phyloP scores from a whole-genome alignment of 37 sponge, comb jelly and placozoan species.

The Ephydatia muelleri region DNA sequence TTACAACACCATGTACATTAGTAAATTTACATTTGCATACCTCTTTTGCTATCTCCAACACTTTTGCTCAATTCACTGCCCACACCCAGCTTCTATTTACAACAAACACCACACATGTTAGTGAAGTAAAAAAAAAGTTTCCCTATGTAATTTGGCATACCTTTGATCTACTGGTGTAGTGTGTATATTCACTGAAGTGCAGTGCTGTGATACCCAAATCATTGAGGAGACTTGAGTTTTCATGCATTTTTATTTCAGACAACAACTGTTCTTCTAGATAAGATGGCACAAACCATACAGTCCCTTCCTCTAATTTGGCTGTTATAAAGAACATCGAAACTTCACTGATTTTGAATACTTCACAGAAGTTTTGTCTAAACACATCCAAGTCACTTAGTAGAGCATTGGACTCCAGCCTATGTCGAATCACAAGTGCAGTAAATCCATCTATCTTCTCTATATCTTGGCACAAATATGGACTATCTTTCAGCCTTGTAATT shows the following conservation, averaged over 20 bases:
- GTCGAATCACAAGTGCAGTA: not conserved
- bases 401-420: not conserved
- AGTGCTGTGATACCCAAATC: not conserved
- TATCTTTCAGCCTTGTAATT: not conserved
- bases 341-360: not conserved
- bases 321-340: not conserved
- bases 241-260: not conserved
- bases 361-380: not conserved
- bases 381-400: not conserved
- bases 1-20: too few species aligned
- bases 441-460: not conserved
- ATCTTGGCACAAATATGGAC: not conserved
- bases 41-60: too few species aligned
- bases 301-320: not conserved
- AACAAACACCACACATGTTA: too few species aligned
- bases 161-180: not conserved
- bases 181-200: not conserved
- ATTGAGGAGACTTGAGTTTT: not conserved
- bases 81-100: too few species aligned
- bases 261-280: not conserved
- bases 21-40: too few species aligned
- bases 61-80: not conserved
- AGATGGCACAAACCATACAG: not conserved
- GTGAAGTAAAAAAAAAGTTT: too few species aligned
- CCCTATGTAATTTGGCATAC: too few species aligned